Base-by-base conservation (phyloP, 2,888 invertebrate species). In the Penaeus monodon region DNA sequence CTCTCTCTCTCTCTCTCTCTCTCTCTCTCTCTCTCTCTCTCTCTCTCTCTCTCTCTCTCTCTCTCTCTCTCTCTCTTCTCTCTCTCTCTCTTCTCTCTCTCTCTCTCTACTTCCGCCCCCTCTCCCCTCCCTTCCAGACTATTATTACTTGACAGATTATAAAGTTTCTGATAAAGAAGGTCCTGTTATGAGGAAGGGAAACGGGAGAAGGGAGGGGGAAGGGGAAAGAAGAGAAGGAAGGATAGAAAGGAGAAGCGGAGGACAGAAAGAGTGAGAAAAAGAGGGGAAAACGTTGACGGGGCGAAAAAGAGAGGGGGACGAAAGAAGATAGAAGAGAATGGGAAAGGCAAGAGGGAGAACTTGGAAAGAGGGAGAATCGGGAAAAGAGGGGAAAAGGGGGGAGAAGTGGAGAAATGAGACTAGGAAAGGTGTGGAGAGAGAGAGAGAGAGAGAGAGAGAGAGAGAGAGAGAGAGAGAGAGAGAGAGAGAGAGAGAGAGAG, bases 11-110 rank as follows among this genome's bases (percentile, higher is more conserved):
- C 7, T 20, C 8, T 49, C 33, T 74, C 74, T 74, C 74, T 76
- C 76, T 76, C 76, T 76, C 76, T 76, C 76, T 76, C 74, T 74
- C 74, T 74, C 74, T 74, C 74, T 74, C 74, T 74, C 74, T 74
- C 74, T 74, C 74, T 74, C 74, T 74, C 68, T 68, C 68, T 68
- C 68, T 68, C 68, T 68, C 68, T 68, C 68, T 68, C 68, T 68
- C 68, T 68, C 68, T 68, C 68, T 68, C 68, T 68, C 68, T 68
- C 68, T 68, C 20, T 68, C 68, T 68, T 68, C 68, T 68, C 20
- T 57, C 57, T 57, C 14, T 57, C 57, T 57, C 57, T 14, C 57
- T 17, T 57, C 57, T 20, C 17, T 57, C 17, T 17, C 17, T 20
- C 17, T 17, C 17, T 57, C 57, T 57, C 17, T 57, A 3, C 57